Conservation (phyloP, 2,888 invertebrate species). For the Metopia argyrocephala region DNA sequence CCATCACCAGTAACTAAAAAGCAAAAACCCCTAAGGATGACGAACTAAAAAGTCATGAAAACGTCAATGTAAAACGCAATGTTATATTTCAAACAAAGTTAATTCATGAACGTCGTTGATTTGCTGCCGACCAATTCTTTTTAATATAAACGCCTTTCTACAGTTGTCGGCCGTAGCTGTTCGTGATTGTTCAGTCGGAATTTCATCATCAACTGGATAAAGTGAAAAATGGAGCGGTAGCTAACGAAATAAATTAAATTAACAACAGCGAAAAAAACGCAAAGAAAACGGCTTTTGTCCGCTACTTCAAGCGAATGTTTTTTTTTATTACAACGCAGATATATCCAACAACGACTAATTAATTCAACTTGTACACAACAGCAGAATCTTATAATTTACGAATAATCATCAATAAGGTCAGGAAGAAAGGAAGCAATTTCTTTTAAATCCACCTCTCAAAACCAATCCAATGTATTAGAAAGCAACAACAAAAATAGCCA, state of each 20-base stretch:
- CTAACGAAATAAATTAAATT: conserved; percentile 72
- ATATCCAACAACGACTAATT: conserved; percentile 55
- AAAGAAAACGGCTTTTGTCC: conserved; percentile 79
- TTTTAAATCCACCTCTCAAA: conserved; percentile 43
- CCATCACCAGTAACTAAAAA: no score
- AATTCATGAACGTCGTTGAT: background rate
- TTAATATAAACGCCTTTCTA: background rate
- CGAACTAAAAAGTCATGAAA: no score
- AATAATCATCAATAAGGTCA: conserved; percentile 21
- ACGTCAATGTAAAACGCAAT: no score
- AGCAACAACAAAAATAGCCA: conserved; percentile 17
- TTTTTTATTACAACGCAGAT: conserved; percentile 66
- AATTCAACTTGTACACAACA: conserved; percentile 51
- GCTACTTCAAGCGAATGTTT: conserved; percentile 82
- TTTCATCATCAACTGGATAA: conserved; percentile 76
- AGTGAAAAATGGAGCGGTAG: conserved; percentile 78
- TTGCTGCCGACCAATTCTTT: background rate
- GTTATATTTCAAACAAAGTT: no score
- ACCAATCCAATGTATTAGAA: conserved; percentile 41
- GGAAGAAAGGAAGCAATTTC: conserved; percentile 50
- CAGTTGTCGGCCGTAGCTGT: background rate
- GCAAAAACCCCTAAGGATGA: no score
- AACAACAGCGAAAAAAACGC: conserved; percentile 76
- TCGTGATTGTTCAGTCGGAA: conserved; percentile 72
- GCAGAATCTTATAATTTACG: conserved; percentile 43